Evolutionary conservation across 2,113 vertebrate genomes (phyloP).

Genomic region (Python bivittatus): DNA sequence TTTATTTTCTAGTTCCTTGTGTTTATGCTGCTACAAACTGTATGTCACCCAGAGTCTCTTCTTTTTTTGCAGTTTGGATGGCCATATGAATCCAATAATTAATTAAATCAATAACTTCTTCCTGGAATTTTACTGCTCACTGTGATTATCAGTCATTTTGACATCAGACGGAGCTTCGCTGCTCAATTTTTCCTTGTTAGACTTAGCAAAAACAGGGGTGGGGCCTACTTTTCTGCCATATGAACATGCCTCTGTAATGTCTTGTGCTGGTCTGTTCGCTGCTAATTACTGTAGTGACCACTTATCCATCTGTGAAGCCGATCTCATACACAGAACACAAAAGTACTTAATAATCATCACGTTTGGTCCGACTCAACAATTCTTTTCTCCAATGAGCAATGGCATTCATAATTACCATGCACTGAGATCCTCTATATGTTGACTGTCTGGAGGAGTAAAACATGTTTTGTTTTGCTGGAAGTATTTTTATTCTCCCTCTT

Average conservation of each 20-base stretch:
- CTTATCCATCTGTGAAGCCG: not conserved
- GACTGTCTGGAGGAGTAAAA: not conserved
- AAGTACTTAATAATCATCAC: not conserved
- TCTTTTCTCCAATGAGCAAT: not conserved
- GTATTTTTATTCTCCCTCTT: not conserved
- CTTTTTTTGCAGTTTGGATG: not conserved
- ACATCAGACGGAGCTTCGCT: not conserved
- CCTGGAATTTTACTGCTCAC: not conserved
- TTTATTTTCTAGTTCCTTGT: not conserved
- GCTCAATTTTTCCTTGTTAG: not conserved
- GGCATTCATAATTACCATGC: not conserved
- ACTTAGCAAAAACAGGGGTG: not conserved
- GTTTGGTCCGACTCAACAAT: not conserved
- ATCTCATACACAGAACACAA: not conserved
- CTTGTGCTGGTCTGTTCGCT: not conserved
- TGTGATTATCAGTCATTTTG: not conserved
- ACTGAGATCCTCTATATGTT: not conserved
- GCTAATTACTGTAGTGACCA: not conserved
- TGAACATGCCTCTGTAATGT: not conserved
- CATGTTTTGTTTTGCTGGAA: not conserved
- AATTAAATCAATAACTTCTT: not conserved
- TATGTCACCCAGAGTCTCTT: not conserved
- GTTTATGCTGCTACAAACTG: not conserved
- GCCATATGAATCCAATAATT: not conserved
- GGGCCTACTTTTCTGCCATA: not conserved